Evolutionary conservation across 2,888 invertebrate genomes (phyloP), one percentile per base, ranked within the genome.

Genomic region (Lampropteryx suffumata): DNA sequence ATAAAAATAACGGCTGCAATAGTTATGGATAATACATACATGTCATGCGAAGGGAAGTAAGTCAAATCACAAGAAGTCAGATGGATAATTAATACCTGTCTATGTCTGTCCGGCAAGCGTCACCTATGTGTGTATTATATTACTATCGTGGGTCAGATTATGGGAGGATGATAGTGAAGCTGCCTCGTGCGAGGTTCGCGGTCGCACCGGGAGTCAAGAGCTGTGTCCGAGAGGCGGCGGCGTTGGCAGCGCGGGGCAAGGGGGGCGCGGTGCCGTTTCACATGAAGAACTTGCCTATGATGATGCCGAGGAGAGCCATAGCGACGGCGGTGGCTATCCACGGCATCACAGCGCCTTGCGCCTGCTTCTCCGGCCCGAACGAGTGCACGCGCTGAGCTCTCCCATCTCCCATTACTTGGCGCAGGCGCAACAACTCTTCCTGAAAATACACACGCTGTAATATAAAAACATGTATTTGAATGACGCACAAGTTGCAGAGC

Each of bases 271-370:
- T 21, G 24, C 17, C 24, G 40, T 27, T 94, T 95, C 94, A 96
- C 91, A 95, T 94, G 86, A 95, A 87, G 90, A 94, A 95, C 90
- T 95, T 96, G 81, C 95, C 96, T 82, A 95, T 90, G 81, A 95
- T 90, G 76, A 95, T 92, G 79, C 95, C 95, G 76, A 95, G 80
- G 62, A 96, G 78, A 64, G 93, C 94, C 87, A 94, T 92, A 69
- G 92, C 91, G 69, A 95, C 78, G 61, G 94, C 94, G 65, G 93
- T 84, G 66, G 91, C 92, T 65, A 95, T 83, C 89, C 93, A 93
- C 60, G 94, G 91, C 88, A 92, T 92, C 62, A 92, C 82, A 59
- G 90, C 88, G 55, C 83, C 72, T 73, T 92, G 92, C 64, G 92
- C 91, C 66, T 80, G 90, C 75, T 93, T 92, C 87, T 93, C 94